phyloP scores from a whole-genome alignment of 2,888 invertebrate genomes.

The Tetropium fuscum region DNA sequence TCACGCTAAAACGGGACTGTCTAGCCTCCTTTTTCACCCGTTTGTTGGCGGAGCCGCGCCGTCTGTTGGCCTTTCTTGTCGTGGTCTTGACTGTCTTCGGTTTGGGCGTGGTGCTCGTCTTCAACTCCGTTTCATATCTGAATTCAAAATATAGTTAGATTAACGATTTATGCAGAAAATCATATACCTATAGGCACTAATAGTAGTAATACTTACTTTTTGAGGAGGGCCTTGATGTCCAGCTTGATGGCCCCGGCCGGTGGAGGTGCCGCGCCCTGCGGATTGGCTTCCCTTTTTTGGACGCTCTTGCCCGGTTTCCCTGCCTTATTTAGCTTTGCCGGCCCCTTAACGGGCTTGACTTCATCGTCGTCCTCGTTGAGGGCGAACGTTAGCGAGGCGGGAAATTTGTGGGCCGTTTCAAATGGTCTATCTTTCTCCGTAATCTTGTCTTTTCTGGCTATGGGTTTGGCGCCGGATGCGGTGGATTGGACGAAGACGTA shows the following conservation, averaged over 20 bases:
- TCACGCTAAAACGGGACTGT: slow-evolving; percentile 60
- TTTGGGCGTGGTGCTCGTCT: slow-evolving; percentile 49
- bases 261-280: slow-evolving; percentile 57
- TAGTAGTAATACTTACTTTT: slow-evolving; percentile 37
- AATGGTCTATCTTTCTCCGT: slow-evolving; percentile 65
- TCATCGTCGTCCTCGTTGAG: slow-evolving; percentile 57
- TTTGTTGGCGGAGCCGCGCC: slow-evolving; percentile 33
- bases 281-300: slow-evolving; percentile 53
- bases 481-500: slow-evolving; percentile 73
- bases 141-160: background rate
- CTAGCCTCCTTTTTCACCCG: slow-evolving; percentile 56
- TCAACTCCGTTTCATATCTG: slow-evolving; percentile 58
- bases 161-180: background rate
- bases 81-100: slow-evolving; percentile 36
- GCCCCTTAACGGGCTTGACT: slow-evolving; percentile 41
- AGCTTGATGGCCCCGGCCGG: slow-evolving; percentile 64
- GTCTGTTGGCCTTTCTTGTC: slow-evolving; percentile 62
- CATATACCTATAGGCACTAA: too few relatives aligned
- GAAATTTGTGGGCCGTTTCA: slow-evolving; percentile 81
- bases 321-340: slow-evolving; percentile 37
- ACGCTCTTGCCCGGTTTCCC: slow-evolving; percentile 39
- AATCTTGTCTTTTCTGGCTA: slow-evolving; percentile 59
- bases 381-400: slow-evolving; percentile 64
- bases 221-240: slow-evolving; percentile 48
- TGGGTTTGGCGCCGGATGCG: slow-evolving; percentile 58